These are phyloP conservation scores for Cantharis rufa DNA, from an alignment of 2,888 invertebrate genomes.

Conservation along the genomic window DNA sequence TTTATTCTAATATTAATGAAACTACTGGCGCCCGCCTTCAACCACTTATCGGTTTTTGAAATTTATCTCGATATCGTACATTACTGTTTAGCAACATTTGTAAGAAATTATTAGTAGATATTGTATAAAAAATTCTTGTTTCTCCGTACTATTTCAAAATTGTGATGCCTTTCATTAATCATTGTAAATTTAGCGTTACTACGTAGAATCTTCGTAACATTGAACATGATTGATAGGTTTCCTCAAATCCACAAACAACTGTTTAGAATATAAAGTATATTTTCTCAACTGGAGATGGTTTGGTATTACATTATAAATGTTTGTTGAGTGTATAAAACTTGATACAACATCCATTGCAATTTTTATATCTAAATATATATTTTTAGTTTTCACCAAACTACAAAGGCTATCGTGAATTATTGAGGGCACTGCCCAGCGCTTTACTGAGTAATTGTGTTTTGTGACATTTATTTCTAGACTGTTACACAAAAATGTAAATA, in stretches of 20 bases:
- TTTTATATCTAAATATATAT: background rate
- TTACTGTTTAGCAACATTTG: background rate
- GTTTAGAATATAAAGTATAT: slow-evolving; percentile 14
- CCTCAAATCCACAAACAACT: slow-evolving; percentile 13
- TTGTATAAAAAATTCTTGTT: background rate
- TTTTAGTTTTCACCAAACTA: background rate
- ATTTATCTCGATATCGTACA: too few relatives aligned
- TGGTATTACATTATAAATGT: background rate
- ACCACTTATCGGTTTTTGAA: too few relatives aligned
- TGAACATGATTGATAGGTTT: slow-evolving; percentile 20
- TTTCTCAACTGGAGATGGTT: background rate
- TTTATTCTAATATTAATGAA: background rate
- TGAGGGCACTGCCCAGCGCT: background rate
- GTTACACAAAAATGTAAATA: too few relatives aligned
- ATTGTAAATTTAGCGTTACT: slow-evolving; percentile 9
- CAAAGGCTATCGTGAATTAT: background rate
- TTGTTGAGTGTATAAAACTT: background rate
- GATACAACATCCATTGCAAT: background rate
- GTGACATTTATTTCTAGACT: too few relatives aligned
- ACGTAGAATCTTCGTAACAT: slow-evolving; percentile 7
- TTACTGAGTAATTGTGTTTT: too few relatives aligned
- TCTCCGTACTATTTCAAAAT: background rate
- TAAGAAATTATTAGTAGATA: background rate
- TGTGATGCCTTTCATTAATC: slow-evolving; percentile 11
- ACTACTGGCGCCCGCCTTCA: too few relatives aligned